These are phyloP conservation scores for Microchrysa polita DNA, from an alignment of 2,888 invertebrate species.

Conservation along the genomic window DNA sequence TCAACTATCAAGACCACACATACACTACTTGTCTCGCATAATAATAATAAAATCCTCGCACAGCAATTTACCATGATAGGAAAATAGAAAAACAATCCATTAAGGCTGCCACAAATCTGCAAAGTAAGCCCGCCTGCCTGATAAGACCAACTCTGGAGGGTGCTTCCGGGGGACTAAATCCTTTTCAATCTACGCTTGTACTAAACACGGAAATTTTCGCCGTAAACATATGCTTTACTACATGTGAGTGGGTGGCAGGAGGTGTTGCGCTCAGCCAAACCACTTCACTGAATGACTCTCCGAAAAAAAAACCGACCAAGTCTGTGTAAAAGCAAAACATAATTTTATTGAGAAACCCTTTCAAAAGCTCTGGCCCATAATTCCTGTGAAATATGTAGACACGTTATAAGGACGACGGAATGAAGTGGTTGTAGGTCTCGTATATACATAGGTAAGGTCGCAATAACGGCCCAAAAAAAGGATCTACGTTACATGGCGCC, in stretches of 20 bases:
- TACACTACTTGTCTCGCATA: background rate
- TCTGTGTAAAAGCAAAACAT: background rate
- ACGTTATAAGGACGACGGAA: too few relatives aligned
- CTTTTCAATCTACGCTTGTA: conserved; percentile 28
- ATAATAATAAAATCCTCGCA: background rate
- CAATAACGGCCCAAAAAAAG: background rate
- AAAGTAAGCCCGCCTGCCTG: conserved; percentile 19
- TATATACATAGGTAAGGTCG: background rate
- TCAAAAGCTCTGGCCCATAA: too few relatives aligned
- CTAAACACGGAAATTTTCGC: background rate
- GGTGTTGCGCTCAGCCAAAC: background rate
- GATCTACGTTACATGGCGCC: too few relatives aligned
- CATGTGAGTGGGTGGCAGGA: too few relatives aligned
- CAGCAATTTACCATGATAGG: background rate
- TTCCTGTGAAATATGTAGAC: too few relatives aligned
- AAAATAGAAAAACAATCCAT: conserved; percentile 29
- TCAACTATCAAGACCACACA: too few relatives aligned
- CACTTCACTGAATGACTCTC: too few relatives aligned
- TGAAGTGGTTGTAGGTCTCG: background rate
- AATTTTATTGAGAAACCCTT: conserved; percentile 15
- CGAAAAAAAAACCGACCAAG: background rate
- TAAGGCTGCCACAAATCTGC: conserved; percentile 41
- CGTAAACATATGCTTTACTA: background rate
- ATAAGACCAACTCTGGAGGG: conserved; percentile 18
- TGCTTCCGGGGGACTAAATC: conserved; percentile 1